These are phyloP conservation scores for Solenodon paradoxus DNA, from an alignment of 2,113 vertebrate species.

Conservation along the genomic window DNA sequence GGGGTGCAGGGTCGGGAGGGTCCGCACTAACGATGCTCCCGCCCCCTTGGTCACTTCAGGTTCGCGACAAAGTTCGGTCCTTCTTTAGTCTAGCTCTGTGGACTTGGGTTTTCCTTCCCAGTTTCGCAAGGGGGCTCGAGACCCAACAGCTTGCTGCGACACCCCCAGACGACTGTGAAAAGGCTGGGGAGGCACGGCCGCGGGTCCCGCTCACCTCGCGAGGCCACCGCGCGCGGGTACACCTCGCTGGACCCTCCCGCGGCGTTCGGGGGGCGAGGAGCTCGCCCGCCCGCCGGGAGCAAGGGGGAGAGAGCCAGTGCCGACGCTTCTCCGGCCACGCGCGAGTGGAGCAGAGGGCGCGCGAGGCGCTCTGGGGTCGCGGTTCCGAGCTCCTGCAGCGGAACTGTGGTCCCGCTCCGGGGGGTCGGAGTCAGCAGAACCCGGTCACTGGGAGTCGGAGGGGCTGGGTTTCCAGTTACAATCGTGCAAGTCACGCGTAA, in stretches of 20 bases:
- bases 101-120: background rate
- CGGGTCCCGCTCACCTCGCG: background rate
- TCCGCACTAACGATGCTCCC: background rate
- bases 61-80: background rate
- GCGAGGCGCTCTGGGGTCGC: background rate
- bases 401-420: fast-evolving
- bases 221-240: background rate
- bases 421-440: background rate
- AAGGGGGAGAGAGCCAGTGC: background rate
- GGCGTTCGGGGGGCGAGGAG: background rate
- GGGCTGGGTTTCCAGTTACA: background rate
- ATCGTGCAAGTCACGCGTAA: background rate
- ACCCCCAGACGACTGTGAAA: background rate
- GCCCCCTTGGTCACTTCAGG: background rate
- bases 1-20: background rate
- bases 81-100: background rate
- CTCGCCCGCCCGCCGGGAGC: background rate
- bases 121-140: background rate
- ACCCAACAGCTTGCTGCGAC: background rate
- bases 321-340: background rate
- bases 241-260: background rate
- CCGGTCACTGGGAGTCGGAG: background rate
- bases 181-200: background rate
- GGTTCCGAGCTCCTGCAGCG: background rate
- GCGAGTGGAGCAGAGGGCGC: background rate